A percentile compares a stretch with the other conserved stretches of the same genome.
Conservation (phyloP, 2,113 vertebrate genomes). For the Heterochromis multidens region DNA sequence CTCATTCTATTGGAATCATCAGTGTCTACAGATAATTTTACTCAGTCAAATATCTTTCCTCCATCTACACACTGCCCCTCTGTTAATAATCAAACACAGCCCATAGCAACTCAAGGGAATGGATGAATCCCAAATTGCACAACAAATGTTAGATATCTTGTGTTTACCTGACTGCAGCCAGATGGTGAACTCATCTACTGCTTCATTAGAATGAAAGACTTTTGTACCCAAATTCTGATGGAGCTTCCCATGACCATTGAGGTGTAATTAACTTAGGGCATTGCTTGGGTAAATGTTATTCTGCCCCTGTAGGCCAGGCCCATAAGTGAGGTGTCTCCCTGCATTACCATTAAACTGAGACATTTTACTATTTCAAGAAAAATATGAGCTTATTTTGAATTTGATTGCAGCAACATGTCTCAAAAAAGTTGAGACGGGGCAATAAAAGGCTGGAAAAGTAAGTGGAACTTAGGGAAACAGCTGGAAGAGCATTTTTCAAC, state of each 20-base stretch:
- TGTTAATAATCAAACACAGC: not conserved
- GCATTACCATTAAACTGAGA: not conserved
- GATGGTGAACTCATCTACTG: conserved; percentile 1
- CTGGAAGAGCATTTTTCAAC: not conserved
- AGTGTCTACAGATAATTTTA: not conserved
- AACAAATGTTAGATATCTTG: not conserved
- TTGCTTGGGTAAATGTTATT: conserved; percentile 1
- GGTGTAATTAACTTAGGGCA: conserved; percentile 47
- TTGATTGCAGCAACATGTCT: not conserved
- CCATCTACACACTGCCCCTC: not conserved
- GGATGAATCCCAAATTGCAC: not conserved
- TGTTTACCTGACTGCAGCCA: not conserved
- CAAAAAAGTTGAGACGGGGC: not conserved
- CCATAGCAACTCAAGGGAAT: not conserved
- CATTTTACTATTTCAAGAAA: not conserved
- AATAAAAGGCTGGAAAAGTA: not conserved
- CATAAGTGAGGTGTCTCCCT: not conserved
- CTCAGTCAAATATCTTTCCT: not conserved
- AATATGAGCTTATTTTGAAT: not conserved
- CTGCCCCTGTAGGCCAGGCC: not conserved
- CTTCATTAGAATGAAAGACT: conserved; percentile 14
- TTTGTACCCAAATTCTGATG: conserved; percentile 7
- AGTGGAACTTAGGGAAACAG: not conserved
- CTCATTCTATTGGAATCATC: not conserved
- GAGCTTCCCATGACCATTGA: conserved; percentile 11